A percentile compares a stretch with the other conserved stretches of the same genome.
phyloP scores from a whole-genome alignment of 2,113 vertebrate genomes.

The Ophthalmolycus amberensis region DNA sequence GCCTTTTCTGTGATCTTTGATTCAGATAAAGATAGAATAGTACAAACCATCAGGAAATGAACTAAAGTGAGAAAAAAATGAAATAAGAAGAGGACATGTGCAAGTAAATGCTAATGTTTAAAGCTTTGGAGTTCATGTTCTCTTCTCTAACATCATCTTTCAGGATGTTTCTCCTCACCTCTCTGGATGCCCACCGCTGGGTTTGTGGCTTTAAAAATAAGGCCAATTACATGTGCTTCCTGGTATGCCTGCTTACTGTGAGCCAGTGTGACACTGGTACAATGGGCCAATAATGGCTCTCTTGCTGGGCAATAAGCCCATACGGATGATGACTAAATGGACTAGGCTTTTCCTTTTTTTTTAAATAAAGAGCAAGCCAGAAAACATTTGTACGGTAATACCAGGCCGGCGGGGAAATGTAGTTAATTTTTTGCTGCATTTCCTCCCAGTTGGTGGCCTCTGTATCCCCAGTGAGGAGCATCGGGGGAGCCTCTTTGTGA shows the following conservation, averaged over 20 bases:
- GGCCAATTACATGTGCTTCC: conserved; percentile 31
- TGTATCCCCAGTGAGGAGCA: conserved; percentile 3
- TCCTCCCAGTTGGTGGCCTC: neutral
- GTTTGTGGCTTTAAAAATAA: conserved; percentile 46
- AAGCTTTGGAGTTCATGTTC: neutral
- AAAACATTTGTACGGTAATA: neutral
- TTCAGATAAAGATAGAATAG: neutral
- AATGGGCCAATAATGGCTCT: conserved; percentile 47
- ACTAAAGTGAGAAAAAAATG: neutral
- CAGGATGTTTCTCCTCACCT: neutral
- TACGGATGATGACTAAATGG: conserved; percentile 57
- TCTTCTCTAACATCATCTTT: neutral
- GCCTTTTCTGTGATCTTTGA: neutral
- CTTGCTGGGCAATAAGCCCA: conserved; percentile 48
- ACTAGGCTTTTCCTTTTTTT: conserved; percentile 13
- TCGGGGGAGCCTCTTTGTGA: neutral
- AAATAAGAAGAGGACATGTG: neutral
- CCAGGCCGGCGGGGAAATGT: neutral
- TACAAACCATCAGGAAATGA: neutral
- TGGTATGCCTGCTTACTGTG: conserved; percentile 27
- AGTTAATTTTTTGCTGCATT: neutral
- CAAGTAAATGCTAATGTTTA: neutral
- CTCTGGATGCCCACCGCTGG: conserved; percentile 18
- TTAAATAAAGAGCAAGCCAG: neutral
- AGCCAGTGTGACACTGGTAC: conserved; percentile 44